Conservation (phyloP, 2,113 vertebrate species). For the Danionella cerebrum region DNA sequence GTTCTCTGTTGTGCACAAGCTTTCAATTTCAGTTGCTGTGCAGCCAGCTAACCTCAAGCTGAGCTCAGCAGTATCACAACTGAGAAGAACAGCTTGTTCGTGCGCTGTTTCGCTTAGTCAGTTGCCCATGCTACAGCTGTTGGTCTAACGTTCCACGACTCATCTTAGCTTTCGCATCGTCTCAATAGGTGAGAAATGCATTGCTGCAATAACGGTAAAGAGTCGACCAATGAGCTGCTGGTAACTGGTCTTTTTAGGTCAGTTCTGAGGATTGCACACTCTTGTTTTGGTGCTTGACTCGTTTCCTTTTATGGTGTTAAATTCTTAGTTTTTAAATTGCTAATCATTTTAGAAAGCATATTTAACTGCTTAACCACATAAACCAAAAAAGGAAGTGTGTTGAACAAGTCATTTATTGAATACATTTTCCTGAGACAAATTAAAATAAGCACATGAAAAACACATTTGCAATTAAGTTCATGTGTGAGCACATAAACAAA, state of each 20-base stretch:
- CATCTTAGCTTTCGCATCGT: background rate
- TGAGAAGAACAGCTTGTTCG: constrained; percentile 11
- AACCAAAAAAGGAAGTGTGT: constrained; percentile 9
- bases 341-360: background rate
- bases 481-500: background rate
- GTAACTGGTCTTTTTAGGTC: constrained; percentile 66
- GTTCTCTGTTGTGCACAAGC: background rate
- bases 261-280: constrained; percentile 55
- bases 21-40: background rate
- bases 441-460: background rate
- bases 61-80: constrained; percentile 14
- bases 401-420: constrained; percentile 1
- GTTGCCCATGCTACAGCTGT: background rate
- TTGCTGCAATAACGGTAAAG: constrained; percentile 57
- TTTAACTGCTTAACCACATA: background rate
- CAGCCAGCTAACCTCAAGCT: background rate
- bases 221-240: constrained; percentile 47
- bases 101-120: constrained; percentile 7
- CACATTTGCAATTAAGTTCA: background rate
- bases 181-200: constrained; percentile 40
- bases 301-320: background rate
- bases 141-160: background rate
- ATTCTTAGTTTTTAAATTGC: background rate
- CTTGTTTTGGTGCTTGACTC: background rate
- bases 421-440: background rate